Percentiles rank a stretch among this genome's conserved stretches.
phyloP scores from a whole-genome alignment of 1,140 invertebrate genomes.

The Meloidogyne floridensis region DNA sequence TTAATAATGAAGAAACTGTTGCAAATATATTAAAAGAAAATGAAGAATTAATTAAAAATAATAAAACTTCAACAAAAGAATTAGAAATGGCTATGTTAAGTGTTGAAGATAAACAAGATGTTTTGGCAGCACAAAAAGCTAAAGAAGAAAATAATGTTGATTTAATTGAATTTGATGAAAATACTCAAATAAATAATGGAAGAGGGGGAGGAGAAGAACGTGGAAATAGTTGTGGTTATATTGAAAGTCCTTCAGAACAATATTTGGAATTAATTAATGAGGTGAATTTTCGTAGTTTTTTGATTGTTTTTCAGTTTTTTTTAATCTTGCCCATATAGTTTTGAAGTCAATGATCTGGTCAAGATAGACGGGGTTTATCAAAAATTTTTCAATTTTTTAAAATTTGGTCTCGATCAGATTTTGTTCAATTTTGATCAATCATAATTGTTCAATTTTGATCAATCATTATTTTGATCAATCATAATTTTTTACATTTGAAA shows the following conservation, averaged over 20 bases:
- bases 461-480: too few relatives aligned
- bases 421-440: too few relatives aligned
- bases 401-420: too few relatives aligned
- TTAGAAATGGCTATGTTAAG: slow-evolving; percentile 47
- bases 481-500: too few relatives aligned
- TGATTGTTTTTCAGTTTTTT: too few relatives aligned
- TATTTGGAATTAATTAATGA: slow-evolving; percentile 53
- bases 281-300: slow-evolving; percentile 37
- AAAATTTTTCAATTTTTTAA: too few relatives aligned
- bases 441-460: too few relatives aligned
- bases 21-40: slow-evolving; percentile 14
- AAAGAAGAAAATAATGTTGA: slow-evolving; percentile 53
- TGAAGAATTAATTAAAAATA: slow-evolving; percentile 14
- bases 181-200: neutral
- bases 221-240: slow-evolving; percentile 21
- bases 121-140: slow-evolving; percentile 54
- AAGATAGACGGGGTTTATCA: too few relatives aligned
- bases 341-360: too few relatives aligned
- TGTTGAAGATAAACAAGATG: slow-evolving; percentile 60
- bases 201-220: neutral
- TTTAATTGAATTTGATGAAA: slow-evolving; percentile 59
- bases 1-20: slow-evolving; percentile 49
- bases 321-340: too few relatives aligned
- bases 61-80: neutral
- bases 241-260: slow-evolving; percentile 50